Conservation (phyloP, 2,888 invertebrate genomes). For the Tetragonisca angustula region DNA sequence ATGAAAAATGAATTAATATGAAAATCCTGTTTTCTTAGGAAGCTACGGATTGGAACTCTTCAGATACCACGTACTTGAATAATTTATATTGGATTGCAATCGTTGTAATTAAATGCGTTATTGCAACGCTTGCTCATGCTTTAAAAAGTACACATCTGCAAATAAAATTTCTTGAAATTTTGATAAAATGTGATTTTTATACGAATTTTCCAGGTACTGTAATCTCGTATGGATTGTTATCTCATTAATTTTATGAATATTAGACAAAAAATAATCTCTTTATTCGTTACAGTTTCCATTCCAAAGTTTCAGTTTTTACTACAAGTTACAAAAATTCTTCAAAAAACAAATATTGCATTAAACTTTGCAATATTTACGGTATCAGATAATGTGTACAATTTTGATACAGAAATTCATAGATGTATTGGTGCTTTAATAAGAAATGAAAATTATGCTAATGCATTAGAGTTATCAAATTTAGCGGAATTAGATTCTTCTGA, state of each 20-base stretch:
- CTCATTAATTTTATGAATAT: not conserved
- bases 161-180: constrained; percentile 86
- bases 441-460: constrained; percentile 85
- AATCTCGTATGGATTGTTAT: not conserved
- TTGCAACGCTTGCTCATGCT: constrained; percentile 86
- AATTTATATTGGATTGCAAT: constrained; percentile 86
- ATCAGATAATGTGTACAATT: constrained; percentile 84
- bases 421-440: constrained; percentile 86
- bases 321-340: constrained; percentile 86
- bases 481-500: constrained; percentile 74
- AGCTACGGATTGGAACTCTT: constrained; percentile 78
- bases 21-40: constrained; percentile 64
- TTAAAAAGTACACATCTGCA: constrained; percentile 88
- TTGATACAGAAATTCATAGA: constrained; percentile 85
- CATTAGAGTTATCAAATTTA: constrained; percentile 86
- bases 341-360: constrained; percentile 85
- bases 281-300: constrained; percentile 74
- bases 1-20: not conserved
- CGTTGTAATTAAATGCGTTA: constrained; percentile 87
- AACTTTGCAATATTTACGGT: constrained; percentile 85
- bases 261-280: constrained; percentile 82
- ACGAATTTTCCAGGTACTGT: constrained; percentile 73
- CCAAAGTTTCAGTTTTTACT: constrained; percentile 84
- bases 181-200: constrained; percentile 75
- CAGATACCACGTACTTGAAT: constrained; percentile 84